Evolutionary conservation across 1,140 invertebrate genomes (phyloP), one percentile per base, ranked within the genome.

Genomic region (Spodoptera litura): DNA sequence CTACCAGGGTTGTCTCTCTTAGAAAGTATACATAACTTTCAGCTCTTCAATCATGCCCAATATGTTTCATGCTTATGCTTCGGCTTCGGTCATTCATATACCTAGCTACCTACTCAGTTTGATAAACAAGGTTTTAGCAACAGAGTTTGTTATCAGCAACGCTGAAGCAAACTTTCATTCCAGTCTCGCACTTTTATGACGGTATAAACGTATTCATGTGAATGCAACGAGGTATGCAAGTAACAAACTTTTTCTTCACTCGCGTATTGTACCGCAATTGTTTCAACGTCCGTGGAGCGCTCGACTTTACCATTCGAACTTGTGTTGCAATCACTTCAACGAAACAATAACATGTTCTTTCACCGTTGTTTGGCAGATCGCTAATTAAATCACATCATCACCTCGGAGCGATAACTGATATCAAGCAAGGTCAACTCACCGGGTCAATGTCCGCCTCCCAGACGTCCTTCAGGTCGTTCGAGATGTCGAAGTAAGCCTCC

Each of bases 391-490:
- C 55, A 52, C n/a, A 78, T 81, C 31, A 64, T 86, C 85, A 82
- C 80, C 82, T 87, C 78, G 71, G 64, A 77, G 77, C 82, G 89
- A 91, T 91, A 89, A 90, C 79, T 74, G 84, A 80, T 87, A 87
- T 80, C 73, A 73, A 76, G 83, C 85, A 92, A 92, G 88, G 88
- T 90, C 84, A 85, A 96, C 96, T 96, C 93, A 97, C 96, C 96
- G 96, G 96, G 91, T 97, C 96, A 85, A 97, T 95, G 95, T 97
- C 97, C 85, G 96, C 96, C 88, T 97, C 97, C 96, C 96, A 97
- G 85, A 97, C 95, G 90, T 97, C 96, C 93, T 96, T 96, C 86
- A 97, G 95, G 93, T 97, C 96, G 85, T 96, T 95, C 75, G 95
- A 95, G 89, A 96, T 96, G 94, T 97, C 96, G 94, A 96, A 96